Evolutionary conservation across 2,888 invertebrate species (phyloP), one percentile per base, ranked within the genome.

Genomic region (Punctoribates punctum): DNA sequence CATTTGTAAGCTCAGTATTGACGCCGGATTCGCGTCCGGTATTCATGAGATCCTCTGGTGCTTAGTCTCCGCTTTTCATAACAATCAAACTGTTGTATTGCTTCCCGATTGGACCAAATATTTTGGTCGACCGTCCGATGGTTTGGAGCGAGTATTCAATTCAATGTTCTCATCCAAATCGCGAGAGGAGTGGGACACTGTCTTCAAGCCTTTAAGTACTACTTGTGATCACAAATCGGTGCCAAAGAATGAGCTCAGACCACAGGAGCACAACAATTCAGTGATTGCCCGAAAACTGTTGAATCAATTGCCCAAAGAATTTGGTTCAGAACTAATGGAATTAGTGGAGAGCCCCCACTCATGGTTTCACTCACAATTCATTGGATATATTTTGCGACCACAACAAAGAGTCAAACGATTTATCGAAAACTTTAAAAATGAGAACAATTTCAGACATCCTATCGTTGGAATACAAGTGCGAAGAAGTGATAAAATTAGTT

Each of bases 71-170:
- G 67, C 34, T n/a, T 67, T 38, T 67, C 34, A 67, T 38, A 67
- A 17, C 1, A 67, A 67, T 20, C 67, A 67, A 38, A 67, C 67
- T 0, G 67, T 67, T 38, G 38, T 67, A 34, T 17, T 67, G 20
- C 34, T 67, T 38, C 67, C 67, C 20, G 67, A 67, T 38, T 67
- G 67, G 67, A 67, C 38, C 38, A 67, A 67, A 67, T 67, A 67
- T 67, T 38, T 67, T 11, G 29, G 38, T 34, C 67, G 67, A 34
- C 1, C 13, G 1, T n/a, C 67, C 9, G 67, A 67, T 38, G 34
- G 8, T n/a, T 67, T 34, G 67, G 67, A 67, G 38, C 15, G 67
- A n/a, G n/a, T 67, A 17, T 67, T 67, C 38, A n/a, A 5, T 6
- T 38, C 67, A 67, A 15, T 60, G 1, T 67, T 67, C 38, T 1